These are phyloP conservation scores for Drosophila anceps DNA, from an alignment of 2,888 invertebrate species.

Conservation along the genomic window DNA sequence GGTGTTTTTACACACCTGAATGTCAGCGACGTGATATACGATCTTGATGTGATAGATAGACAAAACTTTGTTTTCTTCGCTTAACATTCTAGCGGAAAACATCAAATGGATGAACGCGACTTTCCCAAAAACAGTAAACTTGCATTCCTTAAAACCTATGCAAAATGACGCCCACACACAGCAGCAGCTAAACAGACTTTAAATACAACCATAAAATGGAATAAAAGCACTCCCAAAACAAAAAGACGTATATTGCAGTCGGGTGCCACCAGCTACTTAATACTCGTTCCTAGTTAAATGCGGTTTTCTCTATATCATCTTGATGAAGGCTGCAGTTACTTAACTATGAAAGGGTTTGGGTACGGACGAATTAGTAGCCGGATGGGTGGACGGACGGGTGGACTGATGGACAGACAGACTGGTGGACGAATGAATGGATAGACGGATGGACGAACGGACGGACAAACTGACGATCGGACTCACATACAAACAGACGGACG, in stretches of 20 bases:
- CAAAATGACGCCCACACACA: slow-evolving; percentile 64
- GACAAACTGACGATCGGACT: not conserved
- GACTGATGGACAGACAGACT: not conserved
- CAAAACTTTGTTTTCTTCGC: not conserved
- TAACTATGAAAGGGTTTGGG: too few species aligned
- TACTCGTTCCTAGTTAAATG: not conserved
- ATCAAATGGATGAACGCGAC: slow-evolving; percentile 20
- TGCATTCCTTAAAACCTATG: slow-evolving; percentile 45
- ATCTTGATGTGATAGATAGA: slow-evolving; percentile 27
- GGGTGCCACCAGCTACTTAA: not conserved
- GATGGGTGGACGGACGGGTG: not conserved
- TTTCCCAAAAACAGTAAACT: slow-evolving; percentile 36
- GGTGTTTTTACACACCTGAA: slow-evolving; percentile 1
- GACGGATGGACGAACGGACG: not conserved
- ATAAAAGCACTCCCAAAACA: not conserved
- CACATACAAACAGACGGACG: not conserved
- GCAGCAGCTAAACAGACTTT: slow-evolving; percentile 18
- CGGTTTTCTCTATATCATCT: not conserved
- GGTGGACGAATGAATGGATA: not conserved
- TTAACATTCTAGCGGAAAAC: slow-evolving; percentile 35
- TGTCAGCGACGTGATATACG: slow-evolving; percentile 27
- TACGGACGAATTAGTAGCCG: not conserved
- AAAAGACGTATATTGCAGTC: not conserved
- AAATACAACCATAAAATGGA: slow-evolving; percentile 39
- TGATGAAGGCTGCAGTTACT: too few species aligned